Conservation (phyloP, 2,797 vertebrate genomes). For the Pogonophryne albipinna region DNA sequence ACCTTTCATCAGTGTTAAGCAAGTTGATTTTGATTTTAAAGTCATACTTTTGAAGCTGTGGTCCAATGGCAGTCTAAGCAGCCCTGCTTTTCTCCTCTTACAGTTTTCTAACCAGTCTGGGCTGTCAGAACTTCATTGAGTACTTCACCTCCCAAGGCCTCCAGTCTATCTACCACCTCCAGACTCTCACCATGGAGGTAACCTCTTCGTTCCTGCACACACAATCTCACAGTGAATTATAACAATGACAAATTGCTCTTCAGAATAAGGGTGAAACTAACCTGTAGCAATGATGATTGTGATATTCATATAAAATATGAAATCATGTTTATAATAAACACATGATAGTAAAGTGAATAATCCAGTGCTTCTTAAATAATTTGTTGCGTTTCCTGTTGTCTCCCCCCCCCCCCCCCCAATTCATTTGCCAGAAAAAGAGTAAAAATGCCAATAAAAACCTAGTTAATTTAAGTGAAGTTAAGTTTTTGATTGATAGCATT, state of each 20-base stretch:
- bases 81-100: slow-evolving; percentile 86
- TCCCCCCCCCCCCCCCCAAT: too few relatives aligned
- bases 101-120: slow-evolving; percentile 98
- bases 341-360: too few relatives aligned
- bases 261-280: background rate
- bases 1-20: slow-evolving; percentile 2
- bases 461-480: too few relatives aligned
- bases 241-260: background rate
- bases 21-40: slow-evolving; percentile 1
- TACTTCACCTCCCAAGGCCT: slow-evolving; percentile 98
- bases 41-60: slow-evolving; percentile 39
- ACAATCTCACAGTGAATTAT: slow-evolving; percentile 9
- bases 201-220: slow-evolving; percentile 55
- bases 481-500: too few relatives aligned
- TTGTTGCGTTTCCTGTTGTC: too few relatives aligned
- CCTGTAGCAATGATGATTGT: too few relatives aligned
- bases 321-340: too few relatives aligned
- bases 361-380: too few relatives aligned
- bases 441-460: too few relatives aligned
- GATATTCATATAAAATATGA: too few relatives aligned
- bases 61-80: slow-evolving; percentile 77
- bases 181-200: slow-evolving; percentile 98
- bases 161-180: slow-evolving; percentile 98
- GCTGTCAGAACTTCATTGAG: slow-evolving; percentile 99
- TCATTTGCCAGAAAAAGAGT: too few relatives aligned